These are phyloP conservation scores for Sthenelais limicola DNA, from an alignment of 2,888 invertebrate genomes.

Conservation along the genomic window DNA sequence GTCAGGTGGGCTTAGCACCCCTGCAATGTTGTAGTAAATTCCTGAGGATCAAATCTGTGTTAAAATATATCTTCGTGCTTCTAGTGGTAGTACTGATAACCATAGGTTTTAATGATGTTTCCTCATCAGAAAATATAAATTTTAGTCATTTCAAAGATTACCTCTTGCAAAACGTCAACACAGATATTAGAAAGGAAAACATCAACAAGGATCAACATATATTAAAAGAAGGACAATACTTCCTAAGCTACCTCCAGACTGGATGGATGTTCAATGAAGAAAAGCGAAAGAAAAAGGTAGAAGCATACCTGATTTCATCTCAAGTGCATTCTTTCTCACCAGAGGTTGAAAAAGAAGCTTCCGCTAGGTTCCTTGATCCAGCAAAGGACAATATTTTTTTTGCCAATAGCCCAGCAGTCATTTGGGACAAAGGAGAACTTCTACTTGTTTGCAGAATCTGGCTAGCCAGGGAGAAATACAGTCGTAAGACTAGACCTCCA, in stretches of 20 bases:
- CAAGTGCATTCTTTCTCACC: conserved; percentile 56
- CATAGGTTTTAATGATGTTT: too few relatives aligned
- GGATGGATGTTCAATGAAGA: conserved; percentile 51
- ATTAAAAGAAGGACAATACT: neutral
- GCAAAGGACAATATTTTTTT: conserved; percentile 51
- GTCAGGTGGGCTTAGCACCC: too few relatives aligned
- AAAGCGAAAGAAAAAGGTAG: conserved; percentile 41
- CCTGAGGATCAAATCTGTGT: too few relatives aligned
- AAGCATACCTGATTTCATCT: conserved; percentile 41
- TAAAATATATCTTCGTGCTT: too few relatives aligned
- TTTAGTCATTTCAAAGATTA: too few relatives aligned
- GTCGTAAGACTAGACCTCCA: conserved; percentile 52
- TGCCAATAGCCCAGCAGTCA: conserved; percentile 57
- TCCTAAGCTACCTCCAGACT: conserved; percentile 19
- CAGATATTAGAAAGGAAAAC: too few relatives aligned
- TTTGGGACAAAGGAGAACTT: conserved; percentile 52
- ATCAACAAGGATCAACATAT: conserved; percentile 11
- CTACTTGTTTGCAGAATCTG: conserved; percentile 55
- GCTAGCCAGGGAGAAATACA: conserved; percentile 56
- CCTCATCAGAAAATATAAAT: too few relatives aligned
- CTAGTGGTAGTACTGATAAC: too few relatives aligned
- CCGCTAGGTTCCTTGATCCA: conserved; percentile 53
- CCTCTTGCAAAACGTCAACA: too few relatives aligned
- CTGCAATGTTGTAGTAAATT: too few relatives aligned
- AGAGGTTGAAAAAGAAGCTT: conserved; percentile 53